These are phyloP conservation scores for Mythimna loreyi DNA, from an alignment of 2,888 invertebrate species.

Conservation along the genomic window DNA sequence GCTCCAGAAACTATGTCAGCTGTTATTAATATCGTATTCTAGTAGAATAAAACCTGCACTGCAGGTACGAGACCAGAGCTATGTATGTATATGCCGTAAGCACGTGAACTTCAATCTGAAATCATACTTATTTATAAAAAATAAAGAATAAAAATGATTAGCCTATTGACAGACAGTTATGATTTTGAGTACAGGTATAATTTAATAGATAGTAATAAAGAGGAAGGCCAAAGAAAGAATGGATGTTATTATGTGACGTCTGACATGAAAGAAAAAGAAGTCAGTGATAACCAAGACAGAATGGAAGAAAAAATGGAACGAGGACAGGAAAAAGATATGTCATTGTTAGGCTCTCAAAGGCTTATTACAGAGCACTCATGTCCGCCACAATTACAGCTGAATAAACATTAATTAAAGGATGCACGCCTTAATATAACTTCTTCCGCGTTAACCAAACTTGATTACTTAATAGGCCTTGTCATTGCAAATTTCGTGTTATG, in stretches of 20 bases:
- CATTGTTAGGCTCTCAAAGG: conserved; percentile 27
- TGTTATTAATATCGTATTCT: background rate
- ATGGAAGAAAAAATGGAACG: background rate
- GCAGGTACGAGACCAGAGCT: conserved; percentile 10
- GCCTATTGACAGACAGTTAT: too few species aligned
- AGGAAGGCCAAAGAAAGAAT: too few species aligned
- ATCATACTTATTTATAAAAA: conserved; percentile 16
- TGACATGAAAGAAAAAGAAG: too few species aligned
- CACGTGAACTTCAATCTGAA: conserved; percentile 15
- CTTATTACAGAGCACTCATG: conserved; percentile 22
- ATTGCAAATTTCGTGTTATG: conserved; percentile 23
- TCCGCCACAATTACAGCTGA: conserved; percentile 2
- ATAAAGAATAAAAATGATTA: conserved; percentile 5
- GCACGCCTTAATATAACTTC: conserved; percentile 5
- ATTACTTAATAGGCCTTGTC: conserved; percentile 23
- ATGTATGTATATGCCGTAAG: background rate
- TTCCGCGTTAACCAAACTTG: conserved; percentile 28
- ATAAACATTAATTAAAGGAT: conserved; percentile 35
- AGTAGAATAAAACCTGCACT: background rate
- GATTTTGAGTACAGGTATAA: too few species aligned
- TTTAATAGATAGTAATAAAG: too few species aligned
- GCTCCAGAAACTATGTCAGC: background rate
- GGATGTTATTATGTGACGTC: too few species aligned
- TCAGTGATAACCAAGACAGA: too few species aligned
- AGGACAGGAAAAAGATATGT: background rate